phyloP scores from a whole-genome alignment of 2,113 vertebrate genomes.

The Amia ocellicauda region DNA sequence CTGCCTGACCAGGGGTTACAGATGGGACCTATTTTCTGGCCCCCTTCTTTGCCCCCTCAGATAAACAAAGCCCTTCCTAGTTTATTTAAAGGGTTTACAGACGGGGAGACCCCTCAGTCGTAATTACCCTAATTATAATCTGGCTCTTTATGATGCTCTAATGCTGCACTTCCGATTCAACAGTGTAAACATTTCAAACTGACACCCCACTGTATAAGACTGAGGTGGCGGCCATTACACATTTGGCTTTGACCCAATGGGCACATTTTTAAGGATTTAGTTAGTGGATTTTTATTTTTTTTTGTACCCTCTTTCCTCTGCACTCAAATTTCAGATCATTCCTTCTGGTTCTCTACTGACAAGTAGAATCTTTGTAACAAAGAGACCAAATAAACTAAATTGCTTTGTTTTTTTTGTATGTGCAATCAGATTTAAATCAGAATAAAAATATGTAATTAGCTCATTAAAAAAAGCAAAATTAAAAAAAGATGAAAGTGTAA shows the following conservation, averaged over 20 bases:
- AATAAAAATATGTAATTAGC: too few species aligned
- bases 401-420: too few species aligned
- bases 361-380: too few species aligned
- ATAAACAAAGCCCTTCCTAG: constrained; percentile 42
- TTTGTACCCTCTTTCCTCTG: constrained; percentile 31
- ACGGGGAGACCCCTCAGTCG: constrained; percentile 40
- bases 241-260: constrained; percentile 54
- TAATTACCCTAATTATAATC: constrained; percentile 59
- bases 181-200: constrained; percentile 53
- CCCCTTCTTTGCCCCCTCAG: constrained; percentile 36
- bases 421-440: too few species aligned
- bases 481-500: too few species aligned
- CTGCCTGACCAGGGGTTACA: constrained; percentile 47
- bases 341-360: too few species aligned
- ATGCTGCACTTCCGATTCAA: constrained; percentile 50
- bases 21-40: constrained; percentile 57
- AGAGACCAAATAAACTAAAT: too few species aligned
- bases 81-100: constrained; percentile 53
- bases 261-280: constrained; percentile 66
- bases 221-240: constrained; percentile 48
- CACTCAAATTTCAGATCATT: too few species aligned
- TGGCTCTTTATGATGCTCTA: constrained; percentile 52
- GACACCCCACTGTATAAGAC: constrained; percentile 36
- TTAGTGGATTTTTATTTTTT: constrained; percentile 32
- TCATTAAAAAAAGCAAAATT: too few species aligned